Percentiles rank a stretch among this genome's conserved stretches.
Conservation (phyloP, 2,113 vertebrate genomes). For the Lontra canadensis region DNA sequence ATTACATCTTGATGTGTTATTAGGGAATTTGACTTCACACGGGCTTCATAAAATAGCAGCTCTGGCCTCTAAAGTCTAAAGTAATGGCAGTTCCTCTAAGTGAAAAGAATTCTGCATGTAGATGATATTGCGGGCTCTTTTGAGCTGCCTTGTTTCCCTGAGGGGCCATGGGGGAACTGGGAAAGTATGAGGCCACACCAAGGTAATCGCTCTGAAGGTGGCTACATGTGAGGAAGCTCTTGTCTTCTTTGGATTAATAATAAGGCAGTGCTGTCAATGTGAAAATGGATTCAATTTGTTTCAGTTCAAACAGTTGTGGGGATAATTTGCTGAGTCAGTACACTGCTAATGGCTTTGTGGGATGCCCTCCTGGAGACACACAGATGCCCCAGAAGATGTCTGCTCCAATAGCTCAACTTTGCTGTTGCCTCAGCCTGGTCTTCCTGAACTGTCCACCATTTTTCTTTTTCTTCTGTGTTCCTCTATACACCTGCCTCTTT, state of each 20-base stretch:
- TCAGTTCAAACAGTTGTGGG: neutral
- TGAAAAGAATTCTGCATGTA: slow-evolving; percentile 15
- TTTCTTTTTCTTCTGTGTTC: neutral
- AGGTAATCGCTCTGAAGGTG: slow-evolving; percentile 50
- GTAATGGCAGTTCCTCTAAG: slow-evolving; percentile 1
- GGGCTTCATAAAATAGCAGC: slow-evolving; percentile 57
- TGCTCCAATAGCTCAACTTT: neutral
- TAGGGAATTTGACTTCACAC: slow-evolving; percentile 56
- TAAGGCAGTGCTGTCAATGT: neutral
- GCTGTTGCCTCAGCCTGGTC: neutral
- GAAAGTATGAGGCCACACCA: slow-evolving; percentile 12
- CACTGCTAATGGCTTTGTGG: neutral
- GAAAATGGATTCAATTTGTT: neutral
- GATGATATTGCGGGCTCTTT: slow-evolving; percentile 57
- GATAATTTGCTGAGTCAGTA: neutral
- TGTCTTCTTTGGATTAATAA: neutral
- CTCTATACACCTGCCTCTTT: neutral
- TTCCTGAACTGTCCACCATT: neutral
- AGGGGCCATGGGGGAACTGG: slow-evolving; percentile 27
- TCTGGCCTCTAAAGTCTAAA: slow-evolving; percentile 52
- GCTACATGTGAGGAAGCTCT: slow-evolving; percentile 27
- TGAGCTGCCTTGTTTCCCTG: neutral
- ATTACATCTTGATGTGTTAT: slow-evolving; percentile 66
- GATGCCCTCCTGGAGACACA: neutral
- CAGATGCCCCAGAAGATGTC: neutral